Evolutionary conservation across 2,113 vertebrate genomes (phyloP).

Genomic region (Mobula birostris): DNA sequence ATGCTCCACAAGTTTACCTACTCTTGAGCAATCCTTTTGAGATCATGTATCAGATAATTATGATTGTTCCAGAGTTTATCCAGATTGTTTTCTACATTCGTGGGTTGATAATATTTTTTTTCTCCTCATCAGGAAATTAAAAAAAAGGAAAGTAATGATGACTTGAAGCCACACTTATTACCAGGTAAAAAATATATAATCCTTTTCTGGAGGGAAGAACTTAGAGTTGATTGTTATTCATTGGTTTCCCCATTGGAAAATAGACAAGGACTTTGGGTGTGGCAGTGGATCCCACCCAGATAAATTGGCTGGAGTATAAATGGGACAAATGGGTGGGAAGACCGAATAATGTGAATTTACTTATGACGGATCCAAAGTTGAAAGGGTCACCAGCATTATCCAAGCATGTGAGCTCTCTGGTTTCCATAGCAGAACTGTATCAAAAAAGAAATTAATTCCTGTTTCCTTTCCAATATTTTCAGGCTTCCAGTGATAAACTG

Average conservation of each 20-base stretch:
- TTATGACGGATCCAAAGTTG: background rate
- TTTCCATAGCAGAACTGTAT: background rate
- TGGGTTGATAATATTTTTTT: background rate
- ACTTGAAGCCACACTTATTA: conserved; percentile 63
- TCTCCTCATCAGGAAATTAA: conserved; percentile 65
- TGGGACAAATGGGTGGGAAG: background rate
- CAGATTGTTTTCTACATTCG: background rate
- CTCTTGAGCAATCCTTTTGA: background rate
- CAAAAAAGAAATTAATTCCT: background rate
- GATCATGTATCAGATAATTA: background rate
- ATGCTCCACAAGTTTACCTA: background rate
- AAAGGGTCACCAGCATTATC: background rate
- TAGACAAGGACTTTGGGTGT: background rate
- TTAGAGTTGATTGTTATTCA: background rate
- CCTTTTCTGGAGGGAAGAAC: background rate
- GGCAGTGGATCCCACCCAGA: background rate
- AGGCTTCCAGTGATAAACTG: background rate
- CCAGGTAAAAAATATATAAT: conserved; percentile 60
- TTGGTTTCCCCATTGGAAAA: background rate
- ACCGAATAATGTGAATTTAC: background rate
- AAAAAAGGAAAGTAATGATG: conserved; percentile 59
- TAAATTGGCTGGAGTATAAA: background rate
- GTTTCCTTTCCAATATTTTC: background rate
- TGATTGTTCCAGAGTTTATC: background rate
- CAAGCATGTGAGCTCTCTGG: background rate